Base-by-base conservation (phyloP, 2,797 vertebrate species). In the Antennarius maculatus region DNA sequence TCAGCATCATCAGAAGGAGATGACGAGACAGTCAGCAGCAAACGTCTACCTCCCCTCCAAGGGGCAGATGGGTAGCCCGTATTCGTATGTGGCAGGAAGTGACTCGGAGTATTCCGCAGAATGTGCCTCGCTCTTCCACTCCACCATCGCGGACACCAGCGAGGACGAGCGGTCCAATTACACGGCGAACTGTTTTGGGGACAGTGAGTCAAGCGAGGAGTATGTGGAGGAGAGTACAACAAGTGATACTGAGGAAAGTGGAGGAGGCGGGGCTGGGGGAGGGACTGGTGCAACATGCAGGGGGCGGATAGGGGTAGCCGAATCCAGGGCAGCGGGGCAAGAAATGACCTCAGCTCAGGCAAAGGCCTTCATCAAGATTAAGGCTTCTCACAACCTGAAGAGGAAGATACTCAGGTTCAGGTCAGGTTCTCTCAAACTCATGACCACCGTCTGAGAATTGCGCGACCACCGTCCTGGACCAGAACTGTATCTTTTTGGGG, bases 31-130 rank as follows among this genome's bases (percentile, higher is more conserved):
- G 3, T 55, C 81, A 43, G 63, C 79, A 4, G 50, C 79, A 55
- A 83, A 50, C 9, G 79, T 87, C 58, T 90, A 86, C 78, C 82
- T 62, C 28, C 89, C 85, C 0, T 18, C 86, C 7, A 67, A 74
- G 0, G 69, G 83, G 37, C 91, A 89, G 7, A 88, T 90, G 0
- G 70, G 86, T 70, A 95, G 95, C 67, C 94, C 95, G 0, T 95
- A 96, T 0, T 72, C 94, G 11, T 94, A 91, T 0, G 84, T 86
- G 13, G 62, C 61, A 49, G 94, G 94, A 74, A 98, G 96, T 14
- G 97, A 97, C 90, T 98, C 97, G 0, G 97, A 99, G 83, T 99
- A 97, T 70, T 99, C 97, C 0, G 96, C 97, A 0, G 96, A 99
- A 88, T 98, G 97, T 0, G 94, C 95, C 48, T 97, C 96, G 13